phyloP scores from a whole-genome alignment of 2,113 vertebrate species.

The Nycticryphes semicollaris region DNA sequence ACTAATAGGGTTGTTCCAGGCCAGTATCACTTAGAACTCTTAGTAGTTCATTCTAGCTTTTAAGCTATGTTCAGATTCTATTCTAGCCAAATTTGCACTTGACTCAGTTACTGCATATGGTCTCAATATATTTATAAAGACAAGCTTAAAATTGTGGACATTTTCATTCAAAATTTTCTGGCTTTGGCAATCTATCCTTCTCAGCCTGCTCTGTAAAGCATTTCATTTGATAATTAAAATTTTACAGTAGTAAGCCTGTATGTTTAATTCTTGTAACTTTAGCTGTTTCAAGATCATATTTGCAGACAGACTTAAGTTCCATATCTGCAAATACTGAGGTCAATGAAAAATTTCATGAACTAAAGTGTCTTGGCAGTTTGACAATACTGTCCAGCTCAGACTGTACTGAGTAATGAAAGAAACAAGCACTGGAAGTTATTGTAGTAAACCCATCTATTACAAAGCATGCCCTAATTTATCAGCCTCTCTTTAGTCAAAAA shows the following conservation, averaged over 20 bases:
- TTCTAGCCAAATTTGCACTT: background rate
- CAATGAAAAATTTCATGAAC: background rate
- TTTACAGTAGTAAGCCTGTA: background rate
- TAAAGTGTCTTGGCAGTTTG: background rate
- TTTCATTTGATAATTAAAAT: background rate
- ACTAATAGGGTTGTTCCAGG: background rate
- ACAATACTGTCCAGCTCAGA: background rate
- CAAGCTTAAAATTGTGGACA: background rate
- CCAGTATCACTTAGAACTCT: background rate
- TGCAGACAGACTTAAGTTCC: background rate
- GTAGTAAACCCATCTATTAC: background rate
- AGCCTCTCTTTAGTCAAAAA: background rate
- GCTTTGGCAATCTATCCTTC: background rate
- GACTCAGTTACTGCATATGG: background rate
- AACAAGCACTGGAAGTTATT: background rate
- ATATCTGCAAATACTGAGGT: background rate
- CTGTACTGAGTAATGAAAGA: background rate
- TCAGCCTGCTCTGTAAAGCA: background rate
- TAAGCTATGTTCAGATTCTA: background rate
- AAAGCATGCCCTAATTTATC: background rate
- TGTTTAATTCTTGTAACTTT: background rate
- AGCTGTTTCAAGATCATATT: background rate
- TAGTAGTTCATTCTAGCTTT: background rate
- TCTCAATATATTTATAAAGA: background rate
- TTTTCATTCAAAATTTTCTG: background rate